These are phyloP conservation scores for Calephelis nemesis DNA, from an alignment of 1,140 invertebrate species.

Conservation along the genomic window DNA sequence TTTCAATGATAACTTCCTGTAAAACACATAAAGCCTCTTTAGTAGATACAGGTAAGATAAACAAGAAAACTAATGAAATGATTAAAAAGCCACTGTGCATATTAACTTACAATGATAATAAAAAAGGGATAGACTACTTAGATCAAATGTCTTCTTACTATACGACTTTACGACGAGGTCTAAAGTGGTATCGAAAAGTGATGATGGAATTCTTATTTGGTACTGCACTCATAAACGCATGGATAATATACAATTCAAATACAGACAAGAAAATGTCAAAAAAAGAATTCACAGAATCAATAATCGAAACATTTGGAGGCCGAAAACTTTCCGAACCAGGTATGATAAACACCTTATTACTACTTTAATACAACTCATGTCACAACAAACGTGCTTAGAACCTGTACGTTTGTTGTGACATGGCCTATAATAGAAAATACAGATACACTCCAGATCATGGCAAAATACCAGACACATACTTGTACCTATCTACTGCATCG, in stretches of 20 bases:
- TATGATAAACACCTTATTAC: too few relatives aligned
- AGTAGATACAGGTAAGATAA: constrained; percentile 24
- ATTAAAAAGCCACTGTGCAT: constrained; percentile 23
- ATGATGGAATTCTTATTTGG: constrained; percentile 21
- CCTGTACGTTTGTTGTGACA: too few relatives aligned
- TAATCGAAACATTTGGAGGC: constrained; percentile 25
- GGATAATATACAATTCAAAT: constrained; percentile 27
- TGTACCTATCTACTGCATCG: too few relatives aligned
- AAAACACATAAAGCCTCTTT: neutral
- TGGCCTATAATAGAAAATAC: too few relatives aligned
- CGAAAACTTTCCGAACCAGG: too few relatives aligned
- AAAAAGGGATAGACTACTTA: constrained; percentile 26
- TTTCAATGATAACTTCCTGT: constrained; percentile 28
- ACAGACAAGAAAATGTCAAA: constrained; percentile 19
- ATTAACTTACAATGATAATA: constrained; percentile 24
- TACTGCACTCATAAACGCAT: constrained; percentile 27
- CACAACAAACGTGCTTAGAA: neutral
- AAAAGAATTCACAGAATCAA: constrained; percentile 19
- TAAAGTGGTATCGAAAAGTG: constrained; percentile 24
- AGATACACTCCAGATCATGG: too few relatives aligned
- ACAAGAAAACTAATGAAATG: constrained; percentile 18
- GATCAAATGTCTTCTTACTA: constrained; percentile 27
- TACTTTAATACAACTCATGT: too few relatives aligned
- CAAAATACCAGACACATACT: too few relatives aligned
- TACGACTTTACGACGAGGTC: constrained; percentile 16